Base-by-base conservation (phyloP, 2,113 vertebrate species). In the Hippocampus zosterae region DNA sequence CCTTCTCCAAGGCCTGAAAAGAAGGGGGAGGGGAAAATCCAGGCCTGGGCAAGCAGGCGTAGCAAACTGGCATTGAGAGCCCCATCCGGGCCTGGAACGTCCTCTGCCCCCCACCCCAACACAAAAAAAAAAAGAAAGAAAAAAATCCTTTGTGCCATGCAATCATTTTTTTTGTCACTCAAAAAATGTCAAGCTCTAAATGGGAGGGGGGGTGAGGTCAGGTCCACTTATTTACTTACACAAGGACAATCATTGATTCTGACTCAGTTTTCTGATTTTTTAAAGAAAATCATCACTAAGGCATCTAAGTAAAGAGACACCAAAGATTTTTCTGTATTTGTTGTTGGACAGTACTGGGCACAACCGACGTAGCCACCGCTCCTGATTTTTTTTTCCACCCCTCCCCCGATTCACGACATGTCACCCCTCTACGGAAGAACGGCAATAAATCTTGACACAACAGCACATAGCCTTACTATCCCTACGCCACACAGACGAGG, bases 1-100 rank as follows among this genome's bases (percentile, higher is more conserved):
- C 95, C 89, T 99, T 98, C 89, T 96, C 96, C 86, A 99, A 99
- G 91, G 96, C 96, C 90, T 99, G 93, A 98, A 74, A 73, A 73
- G 74, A 69, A 79, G 27, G 72, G 23, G 21, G 5, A 63, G 37
- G 12, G 41, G 19, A 64, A 73, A 73, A 63, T 69, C 74, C 69
- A 76, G 82, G 84, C 63, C 65, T 70, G 80, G 80, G 81, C 57
- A 71, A 75, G 67, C 73, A 79, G 74, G 80, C 44, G 61, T 66
- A 62, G 78, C 41, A 57, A 67, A 76, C 63, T 74, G 72, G 70
- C 57, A 65, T 59, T 84, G 55, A 82, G 75, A 72, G 65, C 71
- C 63, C 63, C 70, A 27, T 48, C 78, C 85, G 79, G 81, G 66
- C 75, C 85, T 60, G 71, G 85, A 70, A 79, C 37, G 0, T 77